phyloP scores from a whole-genome alignment of 1,140 invertebrate species.

The Trissolcus basalis region DNA sequence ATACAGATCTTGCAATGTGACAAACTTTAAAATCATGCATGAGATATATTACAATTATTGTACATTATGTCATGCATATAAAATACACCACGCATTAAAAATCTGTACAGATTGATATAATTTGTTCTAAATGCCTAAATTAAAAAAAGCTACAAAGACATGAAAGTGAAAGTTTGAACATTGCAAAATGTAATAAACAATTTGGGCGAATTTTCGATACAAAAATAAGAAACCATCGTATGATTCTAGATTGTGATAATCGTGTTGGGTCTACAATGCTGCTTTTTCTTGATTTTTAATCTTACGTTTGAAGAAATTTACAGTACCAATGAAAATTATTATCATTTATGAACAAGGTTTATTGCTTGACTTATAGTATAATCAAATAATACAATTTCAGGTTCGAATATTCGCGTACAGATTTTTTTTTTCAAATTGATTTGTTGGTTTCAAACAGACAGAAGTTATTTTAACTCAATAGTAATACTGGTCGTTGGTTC shows the following conservation, averaged over 20 bases:
- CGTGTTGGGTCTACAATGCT: conserved; percentile 6
- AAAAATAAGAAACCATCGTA: too few species aligned
- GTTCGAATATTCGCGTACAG: conserved; percentile 31
- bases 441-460: conserved; percentile 29
- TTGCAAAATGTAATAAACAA: conserved; percentile 1
- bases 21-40: conserved; percentile 10
- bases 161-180: conserved; percentile 8
- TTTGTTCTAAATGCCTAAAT: neutral
- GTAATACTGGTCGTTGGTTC: too few species aligned
- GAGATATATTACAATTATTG: conserved; percentile 31
- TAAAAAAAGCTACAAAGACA: neutral
- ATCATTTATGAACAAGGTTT: conserved; percentile 18
- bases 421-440: conserved; percentile 27
- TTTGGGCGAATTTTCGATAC: too few species aligned
- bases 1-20: conserved; percentile 9
- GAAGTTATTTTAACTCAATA: conserved; percentile 6
- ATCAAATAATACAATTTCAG: conserved; percentile 30
- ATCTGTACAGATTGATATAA: conserved; percentile 3
- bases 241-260: too few species aligned
- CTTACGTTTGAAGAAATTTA: conserved; percentile 15
- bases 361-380: conserved; percentile 19
- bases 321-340: conserved; percentile 23
- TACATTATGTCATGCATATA: conserved; percentile 24
- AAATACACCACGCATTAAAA: conserved; percentile 27
- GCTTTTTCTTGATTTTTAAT: conserved; percentile 33